Base-by-base conservation (phyloP, 1,140 invertebrate genomes). In the Meteorus sp. region DNA sequence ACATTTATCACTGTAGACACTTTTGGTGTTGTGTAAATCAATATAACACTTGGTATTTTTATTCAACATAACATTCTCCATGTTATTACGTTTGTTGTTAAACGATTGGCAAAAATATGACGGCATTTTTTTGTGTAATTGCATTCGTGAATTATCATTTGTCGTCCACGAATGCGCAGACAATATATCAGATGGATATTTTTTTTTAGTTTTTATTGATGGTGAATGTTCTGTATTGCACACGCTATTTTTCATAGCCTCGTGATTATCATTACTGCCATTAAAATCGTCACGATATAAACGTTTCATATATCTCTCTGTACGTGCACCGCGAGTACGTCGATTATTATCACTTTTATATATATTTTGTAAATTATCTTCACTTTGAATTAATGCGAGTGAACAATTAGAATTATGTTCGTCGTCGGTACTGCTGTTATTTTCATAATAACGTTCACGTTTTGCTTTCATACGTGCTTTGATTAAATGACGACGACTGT, bases 301-400 rank as follows among this genome's bases (percentile, higher is more conserved):
- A 27, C 90, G 79, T 68, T 89, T 89, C 43, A 89, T 85, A 65
- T 91, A 90, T 25, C 90, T 81, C 72, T 92, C 90, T 44, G 89
- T 92, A 63, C 90, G 81, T 0, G 90, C 89, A 15, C 85, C 84
- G 51, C 90, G 81, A 20, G 84, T 83, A 54, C 78, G 76, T 13
- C 81, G 76, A 56, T 72, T 84, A 31, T 81, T 71, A 11, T 82
- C 84, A 37, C 83, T 84, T 8, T 61, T 64, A 19, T 53, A 45
- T n/a, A 23, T n/a, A 15, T 44, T 57, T 3, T 61, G 55, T 17
- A 85, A 78, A 54, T 83, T 87, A 64, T 88, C 87, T 53, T 88
- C 87, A 70, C 85, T 88, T 65, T 85, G 79, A 66, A 88, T 86
- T 65, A 82, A 47, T 44, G 84, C 85, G 8, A 86, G 85, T 8